Evolutionary conservation across 2,113 vertebrate species (phyloP).

Genomic region (Clarias magur): DNA sequence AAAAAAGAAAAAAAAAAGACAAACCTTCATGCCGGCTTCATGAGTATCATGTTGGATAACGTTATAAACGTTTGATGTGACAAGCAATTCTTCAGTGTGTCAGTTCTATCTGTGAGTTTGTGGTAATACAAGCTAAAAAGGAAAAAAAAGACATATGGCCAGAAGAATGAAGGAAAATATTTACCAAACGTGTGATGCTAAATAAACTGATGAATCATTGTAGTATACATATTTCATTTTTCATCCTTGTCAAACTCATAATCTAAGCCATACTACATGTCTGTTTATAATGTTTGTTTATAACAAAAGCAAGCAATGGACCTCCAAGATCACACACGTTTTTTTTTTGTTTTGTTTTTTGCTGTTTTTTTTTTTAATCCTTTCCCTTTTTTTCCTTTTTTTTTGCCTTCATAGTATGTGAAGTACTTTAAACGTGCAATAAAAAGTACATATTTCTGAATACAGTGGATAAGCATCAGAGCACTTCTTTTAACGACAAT

Average conservation of each 20-base stretch:
- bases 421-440: conserved; percentile 95
- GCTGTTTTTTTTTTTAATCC: conserved; percentile 43
- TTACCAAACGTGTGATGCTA: conserved; percentile 12
- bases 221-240: conserved; percentile 46
- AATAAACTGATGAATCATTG: conserved; percentile 42
- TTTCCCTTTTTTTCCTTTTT: conserved; percentile 64
- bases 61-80: conserved; percentile 9
- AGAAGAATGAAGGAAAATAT: conserved; percentile 29
- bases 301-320: conserved; percentile 82
- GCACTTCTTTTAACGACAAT: conserved; percentile 88
- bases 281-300: conserved; percentile 67
- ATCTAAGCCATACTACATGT: conserved; percentile 71
- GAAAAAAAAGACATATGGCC: conserved; percentile 15
- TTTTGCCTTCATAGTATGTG: conserved; percentile 74
- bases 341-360: conserved; percentile 66
- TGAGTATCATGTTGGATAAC: not conserved
- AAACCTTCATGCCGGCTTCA: conserved; percentile 10
- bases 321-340: conserved; percentile 75
- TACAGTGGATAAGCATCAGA: conserved; percentile 97
- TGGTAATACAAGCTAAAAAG: not conserved
- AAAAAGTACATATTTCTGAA: conserved; percentile 94
- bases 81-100: conserved; percentile 6
- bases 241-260: conserved; percentile 59
- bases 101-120: conserved; percentile 24
- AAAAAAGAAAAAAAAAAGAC: conserved; percentile 12